These are phyloP conservation scores for Cotesia glomerata DNA, from an alignment of 1,140 invertebrate species.

Conservation along the genomic window DNA sequence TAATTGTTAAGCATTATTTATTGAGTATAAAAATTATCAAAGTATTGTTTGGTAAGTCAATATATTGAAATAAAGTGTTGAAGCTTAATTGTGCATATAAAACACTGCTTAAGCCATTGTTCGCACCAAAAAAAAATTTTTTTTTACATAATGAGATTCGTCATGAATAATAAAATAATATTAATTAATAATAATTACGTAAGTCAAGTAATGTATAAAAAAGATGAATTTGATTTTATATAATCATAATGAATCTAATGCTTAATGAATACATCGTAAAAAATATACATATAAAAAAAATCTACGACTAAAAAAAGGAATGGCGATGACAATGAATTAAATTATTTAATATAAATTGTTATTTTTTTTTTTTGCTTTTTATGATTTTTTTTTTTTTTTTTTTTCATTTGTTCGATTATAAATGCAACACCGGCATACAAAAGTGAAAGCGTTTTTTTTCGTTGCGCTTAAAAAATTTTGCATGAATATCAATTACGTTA, in stretches of 20 bases:
- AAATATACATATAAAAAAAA: conserved; percentile 26
- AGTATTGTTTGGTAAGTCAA: no score
- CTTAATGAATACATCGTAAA: conserved; percentile 10
- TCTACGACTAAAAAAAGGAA: conserved; percentile 17
- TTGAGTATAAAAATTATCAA: no score
- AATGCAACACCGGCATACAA: conserved; percentile 5
- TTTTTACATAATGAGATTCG: no score
- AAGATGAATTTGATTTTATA: not conserved
- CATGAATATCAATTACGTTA: conserved; percentile 7
- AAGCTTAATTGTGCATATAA: no score
- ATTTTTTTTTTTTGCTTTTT: not conserved
- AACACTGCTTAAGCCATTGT: no score
- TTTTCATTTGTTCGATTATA: conserved; percentile 1
- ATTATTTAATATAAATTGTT: not conserved
- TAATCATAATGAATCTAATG: not conserved
- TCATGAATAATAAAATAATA: no score
- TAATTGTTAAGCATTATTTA: no score
- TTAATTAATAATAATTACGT: not conserved
- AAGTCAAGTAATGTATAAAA: conserved; percentile 2
- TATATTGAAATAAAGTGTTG: no score
- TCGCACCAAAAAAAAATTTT: no score
- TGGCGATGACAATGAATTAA: conserved; percentile 8
- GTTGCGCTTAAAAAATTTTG: conserved; percentile 22
- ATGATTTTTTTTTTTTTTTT: not conserved
- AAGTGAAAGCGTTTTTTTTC: conserved; percentile 10